Conservation (phyloP, 2,113 vertebrate species). For the Sylvia atricapilla region DNA sequence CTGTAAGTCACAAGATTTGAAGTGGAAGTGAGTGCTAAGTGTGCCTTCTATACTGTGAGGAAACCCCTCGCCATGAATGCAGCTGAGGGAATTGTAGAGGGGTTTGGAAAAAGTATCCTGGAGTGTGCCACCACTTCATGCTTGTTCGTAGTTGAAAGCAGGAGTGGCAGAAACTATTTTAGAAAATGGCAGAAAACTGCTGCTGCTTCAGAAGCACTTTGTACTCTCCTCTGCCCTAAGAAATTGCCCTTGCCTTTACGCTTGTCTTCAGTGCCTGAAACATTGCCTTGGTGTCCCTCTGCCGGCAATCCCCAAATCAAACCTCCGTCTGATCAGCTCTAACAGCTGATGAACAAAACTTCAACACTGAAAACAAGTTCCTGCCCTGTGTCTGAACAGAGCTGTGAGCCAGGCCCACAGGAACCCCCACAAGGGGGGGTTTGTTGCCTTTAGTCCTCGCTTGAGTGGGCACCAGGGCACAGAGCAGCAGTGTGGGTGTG, state of each 20-base stretch:
- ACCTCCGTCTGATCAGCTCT: not conserved
- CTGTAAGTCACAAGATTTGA: not conserved
- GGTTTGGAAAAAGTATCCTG: not conserved
- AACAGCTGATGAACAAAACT: not conserved
- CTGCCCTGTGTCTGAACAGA: not conserved
- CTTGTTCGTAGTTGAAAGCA: not conserved
- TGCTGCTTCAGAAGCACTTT: not conserved
- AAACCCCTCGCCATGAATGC: rapidly evolving
- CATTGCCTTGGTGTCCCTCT: not conserved
- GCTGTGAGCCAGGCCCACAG: rapidly evolving
- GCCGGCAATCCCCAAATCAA: not conserved
- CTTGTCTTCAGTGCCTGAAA: not conserved
- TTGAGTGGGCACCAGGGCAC: rapidly evolving
- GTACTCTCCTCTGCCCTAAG: not conserved
- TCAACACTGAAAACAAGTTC: not conserved
- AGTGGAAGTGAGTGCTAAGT: not conserved
- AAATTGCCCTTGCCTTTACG: not conserved
- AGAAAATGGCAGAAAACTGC: not conserved
- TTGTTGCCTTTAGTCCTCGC: not conserved
- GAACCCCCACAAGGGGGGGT: not conserved
- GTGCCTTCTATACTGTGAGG: not conserved
- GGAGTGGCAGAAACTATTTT: not conserved
- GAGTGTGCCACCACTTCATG: not conserved
- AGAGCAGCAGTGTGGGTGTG: not conserved
- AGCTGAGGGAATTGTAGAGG: not conserved